These are phyloP conservation scores for Mechanitis mazaeus DNA, from an alignment of 2,888 invertebrate genomes.

Conservation along the genomic window DNA sequence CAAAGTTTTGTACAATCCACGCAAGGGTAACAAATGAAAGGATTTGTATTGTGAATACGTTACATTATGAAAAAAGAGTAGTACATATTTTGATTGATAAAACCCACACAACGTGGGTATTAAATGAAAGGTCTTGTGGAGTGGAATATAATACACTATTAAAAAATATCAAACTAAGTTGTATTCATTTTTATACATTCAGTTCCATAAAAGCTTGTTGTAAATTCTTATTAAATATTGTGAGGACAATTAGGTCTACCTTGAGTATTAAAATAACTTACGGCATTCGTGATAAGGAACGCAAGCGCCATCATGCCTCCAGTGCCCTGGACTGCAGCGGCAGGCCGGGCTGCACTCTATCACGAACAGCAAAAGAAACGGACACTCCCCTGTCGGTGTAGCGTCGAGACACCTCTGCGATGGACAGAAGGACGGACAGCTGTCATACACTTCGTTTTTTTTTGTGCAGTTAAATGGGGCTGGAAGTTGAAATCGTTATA, in stretches of 20 bases:
- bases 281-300: conserved; percentile 36
- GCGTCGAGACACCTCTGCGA: conserved; percentile 36
- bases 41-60: too few species aligned
- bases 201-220: neutral
- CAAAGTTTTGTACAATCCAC: too few species aligned
- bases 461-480: conserved; percentile 36
- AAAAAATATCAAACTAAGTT: too few species aligned
- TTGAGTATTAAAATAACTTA: conserved; percentile 20
- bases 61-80: too few species aligned
- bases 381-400: conserved; percentile 33
- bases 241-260: too few species aligned
- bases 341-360: conserved; percentile 36
- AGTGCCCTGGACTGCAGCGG: conserved; percentile 32
- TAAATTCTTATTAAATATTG: neutral
- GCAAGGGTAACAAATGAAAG: too few species aligned
- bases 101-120: too few species aligned
- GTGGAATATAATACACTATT: too few species aligned
- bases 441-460: conserved; percentile 31
- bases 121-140: too few species aligned
- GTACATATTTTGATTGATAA: too few species aligned
- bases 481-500: conserved; percentile 20
- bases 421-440: conserved; percentile 38
- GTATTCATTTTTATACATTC: too few species aligned
- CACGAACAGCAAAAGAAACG: conserved; percentile 28
- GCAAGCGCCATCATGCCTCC: conserved; percentile 34